Evolutionary conservation across 30 jellyfish, hydroid and myxozoan genomes (phyloP).

Genomic region (Hydractinia symbiolongicarpus): DNA sequence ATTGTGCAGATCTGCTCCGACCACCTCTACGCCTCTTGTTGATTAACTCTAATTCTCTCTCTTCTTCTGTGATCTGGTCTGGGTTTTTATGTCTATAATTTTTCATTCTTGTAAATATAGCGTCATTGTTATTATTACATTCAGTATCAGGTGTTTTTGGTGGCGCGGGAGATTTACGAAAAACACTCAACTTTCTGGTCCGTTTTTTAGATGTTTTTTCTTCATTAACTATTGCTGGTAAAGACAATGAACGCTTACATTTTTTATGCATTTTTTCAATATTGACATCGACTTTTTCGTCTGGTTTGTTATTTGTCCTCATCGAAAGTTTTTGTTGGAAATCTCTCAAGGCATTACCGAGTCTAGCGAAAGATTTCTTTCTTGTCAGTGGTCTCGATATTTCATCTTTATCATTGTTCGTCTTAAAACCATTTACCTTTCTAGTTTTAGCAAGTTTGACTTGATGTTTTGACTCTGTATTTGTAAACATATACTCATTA

Average conservation of each 20-base stretch:
- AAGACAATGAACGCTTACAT: not conserved
- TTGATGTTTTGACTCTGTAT: not conserved
- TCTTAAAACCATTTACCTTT: not conserved
- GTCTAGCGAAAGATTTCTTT: slow-evolving; percentile 12
- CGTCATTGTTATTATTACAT: not conserved
- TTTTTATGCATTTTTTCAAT: not conserved
- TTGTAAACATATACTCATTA: not conserved
- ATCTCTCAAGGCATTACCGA: not conserved
- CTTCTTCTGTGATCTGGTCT: slow-evolving; percentile 1
- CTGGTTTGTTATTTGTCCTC: not conserved
- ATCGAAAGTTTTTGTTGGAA: not conserved
- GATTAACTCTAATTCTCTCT: not conserved
- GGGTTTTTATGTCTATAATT: not conserved
- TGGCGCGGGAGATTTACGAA: not conserved
- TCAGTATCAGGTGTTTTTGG: not conserved
- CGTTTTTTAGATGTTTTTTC: not conserved
- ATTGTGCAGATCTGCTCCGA: slow-evolving; percentile 13
- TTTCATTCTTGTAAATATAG: not conserved
- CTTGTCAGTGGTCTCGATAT: not conserved
- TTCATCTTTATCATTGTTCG: not conserved
- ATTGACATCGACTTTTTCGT: not conserved
- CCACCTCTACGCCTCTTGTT: not conserved
- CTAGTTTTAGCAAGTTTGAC: not conserved
- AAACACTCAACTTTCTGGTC: not conserved
- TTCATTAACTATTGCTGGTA: not conserved